phyloP scores from a whole-genome alignment of 2,797 vertebrate genomes.

The Danio tinwini region DNA sequence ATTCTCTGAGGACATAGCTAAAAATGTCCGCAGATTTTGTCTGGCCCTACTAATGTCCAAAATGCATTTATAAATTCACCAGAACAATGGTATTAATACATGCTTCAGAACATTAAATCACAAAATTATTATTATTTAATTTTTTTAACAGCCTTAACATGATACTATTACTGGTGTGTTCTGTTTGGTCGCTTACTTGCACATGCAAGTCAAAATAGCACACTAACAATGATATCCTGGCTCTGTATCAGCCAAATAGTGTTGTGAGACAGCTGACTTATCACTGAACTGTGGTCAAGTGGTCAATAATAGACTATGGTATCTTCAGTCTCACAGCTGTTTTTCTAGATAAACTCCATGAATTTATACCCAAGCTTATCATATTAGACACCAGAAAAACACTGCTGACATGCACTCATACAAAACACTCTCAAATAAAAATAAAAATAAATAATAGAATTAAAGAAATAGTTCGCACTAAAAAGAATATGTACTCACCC shows the following conservation, averaged over 20 bases:
- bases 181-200: not conserved
- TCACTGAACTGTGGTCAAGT: slow-evolving; percentile 37
- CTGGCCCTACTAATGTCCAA: not conserved
- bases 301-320: slow-evolving; percentile 23
- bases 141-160: not conserved
- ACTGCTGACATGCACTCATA: slow-evolving; percentile 13
- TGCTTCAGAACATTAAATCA: not conserved
- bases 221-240: not conserved
- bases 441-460: not conserved
- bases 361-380: not conserved
- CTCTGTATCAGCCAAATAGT: not conserved
- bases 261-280: slow-evolving; percentile 13
- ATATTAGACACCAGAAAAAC: slow-evolving; percentile 19
- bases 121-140: not conserved
- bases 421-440: slow-evolving; percentile 3
- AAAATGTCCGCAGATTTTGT: no score
- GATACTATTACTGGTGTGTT: not conserved
- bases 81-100: not conserved
- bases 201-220: not conserved
- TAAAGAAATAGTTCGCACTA: no score
- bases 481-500: no score
- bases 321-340: slow-evolving; percentile 36
- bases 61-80: not conserved
- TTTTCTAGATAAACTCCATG: slow-evolving; percentile 36
- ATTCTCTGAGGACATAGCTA: no score